These are phyloP conservation scores for Rallus crepitans DNA, from an alignment of 2,797 vertebrate species.

Conservation along the genomic window DNA sequence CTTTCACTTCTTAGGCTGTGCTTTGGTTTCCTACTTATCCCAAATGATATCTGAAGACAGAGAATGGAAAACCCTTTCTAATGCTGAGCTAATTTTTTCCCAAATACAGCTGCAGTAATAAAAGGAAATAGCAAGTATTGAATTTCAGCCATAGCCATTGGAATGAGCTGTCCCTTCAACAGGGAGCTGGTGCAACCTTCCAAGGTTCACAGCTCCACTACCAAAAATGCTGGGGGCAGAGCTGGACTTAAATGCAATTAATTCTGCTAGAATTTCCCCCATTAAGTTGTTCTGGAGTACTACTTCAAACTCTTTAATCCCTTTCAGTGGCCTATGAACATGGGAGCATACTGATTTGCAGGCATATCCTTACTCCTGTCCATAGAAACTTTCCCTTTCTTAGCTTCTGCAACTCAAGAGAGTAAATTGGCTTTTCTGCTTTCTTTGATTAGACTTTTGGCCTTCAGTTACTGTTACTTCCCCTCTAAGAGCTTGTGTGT, in stretches of 20 bases:
- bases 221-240: not conserved
- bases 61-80: not conserved
- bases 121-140: not conserved
- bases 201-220: not conserved
- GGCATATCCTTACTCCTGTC: not conserved
- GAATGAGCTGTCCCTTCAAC: not conserved
- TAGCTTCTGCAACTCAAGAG: rapidly evolving
- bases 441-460: not conserved
- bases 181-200: not conserved
- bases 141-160: not conserved
- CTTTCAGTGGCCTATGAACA: rapidly evolving
- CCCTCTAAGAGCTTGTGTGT: not conserved
- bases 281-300: not conserved
- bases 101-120: not conserved
- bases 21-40: not conserved
- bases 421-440: not conserved
- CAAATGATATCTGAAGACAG: not conserved
- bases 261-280: not conserved
- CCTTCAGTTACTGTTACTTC: not conserved
- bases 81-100: not conserved
- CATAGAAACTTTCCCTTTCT: not conserved
- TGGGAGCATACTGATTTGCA: not conserved
- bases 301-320: not conserved
- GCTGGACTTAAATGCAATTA: not conserved
- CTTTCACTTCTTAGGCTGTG: not conserved